Evolutionary conservation across 2,113 vertebrate species (phyloP), one percentile per base, ranked within the genome.

Genomic region (Paramormyrops kingsleyae): DNA sequence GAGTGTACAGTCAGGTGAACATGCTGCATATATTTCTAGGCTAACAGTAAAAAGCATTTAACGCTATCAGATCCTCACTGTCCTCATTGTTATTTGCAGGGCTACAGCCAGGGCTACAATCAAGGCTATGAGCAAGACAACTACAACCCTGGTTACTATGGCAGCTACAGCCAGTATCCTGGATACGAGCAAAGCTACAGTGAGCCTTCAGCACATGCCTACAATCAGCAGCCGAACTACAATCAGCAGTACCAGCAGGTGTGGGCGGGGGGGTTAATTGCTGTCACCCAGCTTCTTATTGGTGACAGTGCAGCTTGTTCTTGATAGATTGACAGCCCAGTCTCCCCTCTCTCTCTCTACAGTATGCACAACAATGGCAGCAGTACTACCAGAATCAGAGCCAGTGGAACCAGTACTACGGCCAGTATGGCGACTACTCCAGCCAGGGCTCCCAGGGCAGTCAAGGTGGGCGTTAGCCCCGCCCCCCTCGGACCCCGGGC

Each of bases 351-450:
- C 88, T 52, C 1, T 56, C 53, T 52, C 46, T 90, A 0, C 93
- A 98, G 97, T 98, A 97, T 2, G 97, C 97, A 89, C 97, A 97
- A 95, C 97, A 97, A 93, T 98, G 97, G 97, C 97, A 96, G 96
- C 97, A 97, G 95, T 98, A 98, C 96, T 98, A 98, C 94, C 97
- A 98, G 95, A 97, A 97, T 95, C 97, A 97, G 96, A 96, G 95
- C 94, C 97, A 97, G 95, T 98, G 97, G 97, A 97, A 97, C 56
- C 97, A 97, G 9, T 98, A 98, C 95, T 98, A 98, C 91, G 96
- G 97, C 93, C 97, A 96, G 95, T 97, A 98, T 15, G 95, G 96
- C 52, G 95, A 96, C 94, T 98, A 98, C 56, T 93, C 95, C 87
- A 96, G 96, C 88, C 92, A 95, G 62, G 56, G 92, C 90, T 93